phyloP scores from a whole-genome alignment of 2,113 vertebrate species.

The Chionodraco myersi region DNA sequence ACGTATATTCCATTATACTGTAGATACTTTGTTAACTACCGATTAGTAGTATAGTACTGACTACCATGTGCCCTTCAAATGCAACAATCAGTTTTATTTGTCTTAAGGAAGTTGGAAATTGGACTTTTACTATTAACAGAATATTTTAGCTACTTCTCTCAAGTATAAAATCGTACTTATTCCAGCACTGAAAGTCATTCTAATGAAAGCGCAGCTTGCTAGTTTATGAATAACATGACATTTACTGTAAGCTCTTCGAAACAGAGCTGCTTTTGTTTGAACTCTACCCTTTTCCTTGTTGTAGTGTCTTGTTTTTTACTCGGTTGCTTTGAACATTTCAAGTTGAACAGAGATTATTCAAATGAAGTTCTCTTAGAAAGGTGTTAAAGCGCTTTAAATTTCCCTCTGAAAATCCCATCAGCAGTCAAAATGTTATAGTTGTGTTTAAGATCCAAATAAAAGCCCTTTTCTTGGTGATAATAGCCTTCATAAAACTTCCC shows the following conservation, averaged over 20 bases:
- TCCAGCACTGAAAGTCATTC: neutral
- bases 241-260: slow-evolving; percentile 22
- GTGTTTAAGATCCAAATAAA: neutral
- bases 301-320: slow-evolving; percentile 1
- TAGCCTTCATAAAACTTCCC: slow-evolving; percentile 7
- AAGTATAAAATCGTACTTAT: too few relatives aligned
- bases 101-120: too few relatives aligned
- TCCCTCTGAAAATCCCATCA: neutral
- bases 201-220: neutral
- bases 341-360: neutral
- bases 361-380: slow-evolving; percentile 3
- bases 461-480: neutral
- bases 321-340: slow-evolving; percentile 23
- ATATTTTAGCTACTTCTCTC: too few relatives aligned
- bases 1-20: too few relatives aligned
- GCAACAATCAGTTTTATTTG: too few relatives aligned
- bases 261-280: neutral
- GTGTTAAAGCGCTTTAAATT: neutral
- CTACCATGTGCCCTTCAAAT: too few relatives aligned
- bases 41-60: too few relatives aligned
- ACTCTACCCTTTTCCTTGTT: slow-evolving; percentile 7
- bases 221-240: slow-evolving; percentile 16
- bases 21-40: too few relatives aligned
- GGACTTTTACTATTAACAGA: too few relatives aligned
- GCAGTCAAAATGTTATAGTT: neutral